A percentile compares a stretch with the other conserved stretches of the same genome.
phyloP scores from a whole-genome alignment of 2,113 vertebrate genomes.

The Ornithorhynchus anatinus region DNA sequence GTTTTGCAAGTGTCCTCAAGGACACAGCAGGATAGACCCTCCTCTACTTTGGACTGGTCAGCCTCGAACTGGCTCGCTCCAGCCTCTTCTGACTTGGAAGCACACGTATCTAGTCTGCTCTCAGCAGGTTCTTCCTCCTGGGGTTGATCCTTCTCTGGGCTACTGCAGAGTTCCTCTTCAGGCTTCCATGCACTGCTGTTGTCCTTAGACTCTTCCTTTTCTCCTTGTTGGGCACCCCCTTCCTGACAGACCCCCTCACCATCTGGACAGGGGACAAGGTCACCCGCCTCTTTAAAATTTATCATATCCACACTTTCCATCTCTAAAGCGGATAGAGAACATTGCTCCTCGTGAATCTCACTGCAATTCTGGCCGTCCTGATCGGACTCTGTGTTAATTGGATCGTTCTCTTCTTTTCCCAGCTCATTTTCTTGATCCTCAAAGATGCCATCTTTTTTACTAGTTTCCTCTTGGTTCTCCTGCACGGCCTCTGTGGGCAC shows the following conservation, averaged over 20 bases:
- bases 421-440: conserved; percentile 34
- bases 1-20: not conserved
- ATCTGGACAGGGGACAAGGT: not conserved
- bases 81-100: not conserved
- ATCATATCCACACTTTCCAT: not conserved
- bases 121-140: not conserved
- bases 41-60: not conserved
- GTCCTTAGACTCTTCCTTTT: not conserved
- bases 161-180: not conserved
- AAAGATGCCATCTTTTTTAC: not conserved
- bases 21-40: not conserved
- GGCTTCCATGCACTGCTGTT: not conserved
- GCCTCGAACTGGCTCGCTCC: not conserved
- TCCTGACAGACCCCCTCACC: conserved; percentile 5
- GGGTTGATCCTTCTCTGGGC: not conserved
- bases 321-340: not conserved
- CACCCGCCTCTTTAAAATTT: not conserved
- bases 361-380: not conserved
- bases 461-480: conserved; percentile 5
- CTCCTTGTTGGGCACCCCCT: not conserved
- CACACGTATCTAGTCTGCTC: not conserved
- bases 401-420: not conserved
- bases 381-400: not conserved
- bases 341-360: not conserved
- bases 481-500: conserved; percentile 34